Evolutionary conservation across 2,797 vertebrate species (phyloP), one percentile per base, ranked within the genome.

Genomic region (Malurus splendens): DNA sequence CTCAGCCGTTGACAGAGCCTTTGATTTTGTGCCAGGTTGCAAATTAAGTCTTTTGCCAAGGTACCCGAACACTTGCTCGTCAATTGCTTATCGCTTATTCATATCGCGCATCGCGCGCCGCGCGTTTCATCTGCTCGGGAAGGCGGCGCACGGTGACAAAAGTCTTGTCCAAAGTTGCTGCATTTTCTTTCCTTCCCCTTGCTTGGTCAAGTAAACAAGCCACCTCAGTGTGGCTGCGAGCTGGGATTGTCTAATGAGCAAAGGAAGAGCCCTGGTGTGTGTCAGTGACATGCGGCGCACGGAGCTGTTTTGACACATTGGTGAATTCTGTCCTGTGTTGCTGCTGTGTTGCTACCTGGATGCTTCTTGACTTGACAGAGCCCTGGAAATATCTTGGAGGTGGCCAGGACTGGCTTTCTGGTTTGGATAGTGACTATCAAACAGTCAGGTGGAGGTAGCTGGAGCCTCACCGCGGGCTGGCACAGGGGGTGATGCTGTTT

Each of bases 1-100:
- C 75, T 93, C 95, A 93, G 94, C 44, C 14, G 91, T 57, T 95
- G 96, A 94, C 95, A 92, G 94, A 92, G 94, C 90, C 97, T 97
- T 96, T 97, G 96, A 97, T 96, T 97, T 95, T 96, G 95, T 90
- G 90, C 95, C 93, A 48, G 70, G 91, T 79, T 96, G 95, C 96
- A 97, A 97, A 97, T 97, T 92, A 96, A 95, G 95, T 94, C 96
- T 97, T 97, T 95, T 95, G 95, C 96, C 86, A 94, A 94, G 88
- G 90, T 52, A 76, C 85, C 94, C 86, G 23, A 73, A 80, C 81
- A 54, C 95, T 79, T 89, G 93, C 96, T 96, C 78, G 47, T 93
- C 91, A 78, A 93, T 41, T 64, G 93, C 94, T 93, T 51, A 82
- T 87, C 44, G 74, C 85, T 87, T 91, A 93, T 95, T 95, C 95